These are phyloP conservation scores for Gorsachius goisagi DNA, from an alignment of 2,113 vertebrate species.

Conservation along the genomic window DNA sequence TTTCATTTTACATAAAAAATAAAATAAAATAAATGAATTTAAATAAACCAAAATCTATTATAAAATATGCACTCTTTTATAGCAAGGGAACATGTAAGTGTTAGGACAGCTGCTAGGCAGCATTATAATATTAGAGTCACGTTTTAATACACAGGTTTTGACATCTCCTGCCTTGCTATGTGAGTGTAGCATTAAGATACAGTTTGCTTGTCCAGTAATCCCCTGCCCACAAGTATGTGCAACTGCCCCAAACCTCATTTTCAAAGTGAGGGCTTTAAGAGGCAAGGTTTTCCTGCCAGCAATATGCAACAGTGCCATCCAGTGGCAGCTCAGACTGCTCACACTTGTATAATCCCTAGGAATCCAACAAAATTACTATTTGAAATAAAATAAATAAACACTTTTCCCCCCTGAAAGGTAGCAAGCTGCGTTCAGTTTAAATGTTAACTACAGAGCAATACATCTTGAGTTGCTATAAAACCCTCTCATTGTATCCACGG, in stretches of 20 bases:
- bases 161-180: not conserved
- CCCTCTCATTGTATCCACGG: fast-evolving
- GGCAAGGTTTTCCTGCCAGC: not conserved
- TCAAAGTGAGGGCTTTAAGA: not conserved
- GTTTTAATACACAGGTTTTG: not conserved
- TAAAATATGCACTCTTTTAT: fast-evolving
- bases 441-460: not conserved
- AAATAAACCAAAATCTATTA: no score
- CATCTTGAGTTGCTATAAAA: not conserved
- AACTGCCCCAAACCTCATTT: not conserved
- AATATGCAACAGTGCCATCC: slow-evolving; percentile 75
- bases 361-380: not conserved
- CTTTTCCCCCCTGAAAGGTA: not conserved
- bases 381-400: not conserved
- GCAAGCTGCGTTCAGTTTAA: not conserved
- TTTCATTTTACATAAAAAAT: not conserved
- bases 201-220: not conserved
- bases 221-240: not conserved
- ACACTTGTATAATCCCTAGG: not conserved
- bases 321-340: slow-evolving; percentile 41
- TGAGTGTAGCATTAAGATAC: not conserved
- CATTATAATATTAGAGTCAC: not conserved
- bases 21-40: not conserved
- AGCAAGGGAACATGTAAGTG: fast-evolving
- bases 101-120: not conserved